phyloP scores from a whole-genome alignment of 2,888 invertebrate species.

The Salpingus planirostris region DNA sequence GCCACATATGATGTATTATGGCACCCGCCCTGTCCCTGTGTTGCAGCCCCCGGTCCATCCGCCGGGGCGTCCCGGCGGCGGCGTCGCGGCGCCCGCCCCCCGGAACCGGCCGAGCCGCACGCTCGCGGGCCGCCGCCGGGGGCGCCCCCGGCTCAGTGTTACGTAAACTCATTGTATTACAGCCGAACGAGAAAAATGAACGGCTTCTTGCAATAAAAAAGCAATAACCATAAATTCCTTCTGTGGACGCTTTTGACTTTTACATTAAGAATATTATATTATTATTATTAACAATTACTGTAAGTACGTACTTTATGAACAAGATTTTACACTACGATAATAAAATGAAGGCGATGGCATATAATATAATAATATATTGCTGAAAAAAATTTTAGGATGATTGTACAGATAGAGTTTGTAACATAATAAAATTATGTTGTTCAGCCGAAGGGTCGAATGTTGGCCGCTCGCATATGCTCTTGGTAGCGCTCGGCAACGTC shows the following conservation, averaged over 20 bases:
- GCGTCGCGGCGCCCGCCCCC: constrained; percentile 4
- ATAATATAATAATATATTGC: too few relatives aligned
- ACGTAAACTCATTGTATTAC: constrained; percentile 53
- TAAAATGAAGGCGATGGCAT: constrained; percentile 41
- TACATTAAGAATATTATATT: constrained; percentile 38
- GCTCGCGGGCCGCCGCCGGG: constrained; percentile 4
- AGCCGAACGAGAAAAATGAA: too few relatives aligned
- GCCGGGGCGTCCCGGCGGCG: constrained; percentile 25
- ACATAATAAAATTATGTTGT: constrained; percentile 41
- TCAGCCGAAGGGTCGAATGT: constrained; percentile 33
- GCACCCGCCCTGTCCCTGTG: constrained; percentile 39
- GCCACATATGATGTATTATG: constrained; percentile 39
- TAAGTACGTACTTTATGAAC: constrained; percentile 45
- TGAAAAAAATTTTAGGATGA: constrained; percentile 39
- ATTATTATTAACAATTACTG: constrained; percentile 39
- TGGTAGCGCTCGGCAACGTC: constrained; percentile 48
- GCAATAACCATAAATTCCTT: constrained; percentile 49
- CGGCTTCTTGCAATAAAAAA: constrained; percentile 48
- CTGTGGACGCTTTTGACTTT: constrained; percentile 46
- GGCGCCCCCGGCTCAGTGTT: constrained; percentile 44
- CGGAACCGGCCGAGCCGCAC: constrained; percentile 12
- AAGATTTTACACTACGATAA: constrained; percentile 46
- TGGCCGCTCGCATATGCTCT: constrained; percentile 46
- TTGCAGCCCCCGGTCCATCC: constrained; percentile 38
- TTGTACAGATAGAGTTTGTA: constrained; percentile 46